Base-by-base conservation (phyloP, 2,113 vertebrate genomes). In the Rhea americana region DNA sequence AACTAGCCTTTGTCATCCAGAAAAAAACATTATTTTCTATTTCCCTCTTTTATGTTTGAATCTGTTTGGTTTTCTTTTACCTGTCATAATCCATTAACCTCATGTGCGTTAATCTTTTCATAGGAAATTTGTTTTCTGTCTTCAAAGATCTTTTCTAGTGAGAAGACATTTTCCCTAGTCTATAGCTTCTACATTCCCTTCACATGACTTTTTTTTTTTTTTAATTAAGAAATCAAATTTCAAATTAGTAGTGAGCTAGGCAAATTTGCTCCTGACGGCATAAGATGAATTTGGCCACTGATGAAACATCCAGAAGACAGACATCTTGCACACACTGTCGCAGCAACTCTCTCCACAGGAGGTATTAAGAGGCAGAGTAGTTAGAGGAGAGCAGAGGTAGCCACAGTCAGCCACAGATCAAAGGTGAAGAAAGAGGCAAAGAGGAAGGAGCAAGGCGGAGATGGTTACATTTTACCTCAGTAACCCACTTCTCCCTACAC, bases 61-160 rank as follows among this genome's bases (percentile, higher is more conserved):
- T 18, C 58, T 82, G 61, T 43, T 90, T 58, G 65, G 18, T 71
- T 80, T 87, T 73, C 37, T 47, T 59, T 11, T 80, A 41, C 47
- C 70, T 91, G 70, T 89, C 51, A 72, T 78, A 83, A 90, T 70
- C 72, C 80, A 86, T 95, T 88, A 88, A 75, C 47, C 74, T 80
- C 43, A 37, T 63, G 19, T 55, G 47, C 88, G 94, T 95, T 93
- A 70, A 93, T 91, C 75, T 63, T 93, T 83, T 67, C 76, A 78
- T 35, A 83, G 56, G 80, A 37, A 91, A 85, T 48, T 73, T 83
- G 83, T 78, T 68, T 94, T 80, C 47, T 41, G 21, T 67, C 88
- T 77, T 93, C 76, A 90, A 95, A 94, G 50, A 53, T 71, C 47
- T 88, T 62, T 83, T 67, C 71, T 77, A 81, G 61, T 62, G 72